Base-by-base conservation (phyloP, 2,113 vertebrate genomes). In the Pithys albifrons region DNA sequence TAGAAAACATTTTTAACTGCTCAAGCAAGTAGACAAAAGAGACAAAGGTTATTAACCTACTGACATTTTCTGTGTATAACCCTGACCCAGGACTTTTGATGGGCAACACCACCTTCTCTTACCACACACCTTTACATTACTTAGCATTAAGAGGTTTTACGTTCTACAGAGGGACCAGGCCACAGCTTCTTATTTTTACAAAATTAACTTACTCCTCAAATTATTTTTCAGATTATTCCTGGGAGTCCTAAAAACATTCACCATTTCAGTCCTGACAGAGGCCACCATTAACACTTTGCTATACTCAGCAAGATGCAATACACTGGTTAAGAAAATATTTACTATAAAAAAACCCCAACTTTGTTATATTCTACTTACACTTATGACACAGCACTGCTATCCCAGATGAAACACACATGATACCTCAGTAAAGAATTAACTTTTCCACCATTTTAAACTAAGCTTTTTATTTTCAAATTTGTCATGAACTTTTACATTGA, bases 371-470 rank as follows among this genome's bases (percentile, higher is more conserved):
- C 29, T 4, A 14, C 46, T 78, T 51, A 28, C 2, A 49, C 4
- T 13, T 66, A 45, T 5, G 4, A 28, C 19, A 37, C 43, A 79
- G 20, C 35, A 57, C 13, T 61, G 1, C 16, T 51, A 11, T 5
- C 35, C 45, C 43, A 23, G 8, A 29, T 19, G 4, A 80, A 74
- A 8, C 17, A 62, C 4, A 19, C 0, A 0, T 4, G 5, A 12
- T 69, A 67, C 71, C n/a, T 22, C 3, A 88, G 35, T 14, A 48
- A 24, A 73, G 5, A 80, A 76, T 28, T 85, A 64, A 67, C 27
- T 80, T 57, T 7, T 6, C 12, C 65, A 59, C 19, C 25, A 39
- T 41, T 35, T 65, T 5, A 74, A 85, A 13, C 4, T 46, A 59
- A 71, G 51, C 0, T 0, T 5, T 37, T 69, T 37, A 7, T 31